Conservation (phyloP, 2,113 vertebrate species). For the Notothenia rossii region DNA sequence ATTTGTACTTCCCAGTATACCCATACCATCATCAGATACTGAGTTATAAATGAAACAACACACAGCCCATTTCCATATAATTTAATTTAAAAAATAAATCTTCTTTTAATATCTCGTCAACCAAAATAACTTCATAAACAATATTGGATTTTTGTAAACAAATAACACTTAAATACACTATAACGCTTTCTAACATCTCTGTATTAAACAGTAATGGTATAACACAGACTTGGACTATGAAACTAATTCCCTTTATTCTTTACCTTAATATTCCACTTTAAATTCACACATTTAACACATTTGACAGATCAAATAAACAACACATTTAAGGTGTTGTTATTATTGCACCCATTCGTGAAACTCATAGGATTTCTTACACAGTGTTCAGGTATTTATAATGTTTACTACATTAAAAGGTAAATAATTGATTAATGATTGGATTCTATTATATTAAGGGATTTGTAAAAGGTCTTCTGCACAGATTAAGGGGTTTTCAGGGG, state of each 20-base stretch:
- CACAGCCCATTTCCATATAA: slow-evolving; percentile 56
- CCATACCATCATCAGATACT: background rate
- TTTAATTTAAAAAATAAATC: slow-evolving; percentile 85
- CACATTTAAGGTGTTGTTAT: background rate
- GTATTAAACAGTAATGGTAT: slow-evolving; percentile 33
- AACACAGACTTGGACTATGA: slow-evolving; percentile 17
- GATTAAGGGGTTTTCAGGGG: background rate
- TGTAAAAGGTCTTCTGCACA: background rate
- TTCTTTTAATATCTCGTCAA: slow-evolving; percentile 70
- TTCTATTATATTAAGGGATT: background rate
- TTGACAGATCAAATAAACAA: background rate
- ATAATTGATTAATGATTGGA: background rate
- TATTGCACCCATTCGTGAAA: background rate
- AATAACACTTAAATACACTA: slow-evolving; percentile 69
- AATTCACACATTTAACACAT: background rate
- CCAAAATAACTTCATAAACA: slow-evolving; percentile 63
- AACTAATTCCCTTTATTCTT: background rate
- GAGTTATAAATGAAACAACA: background rate
- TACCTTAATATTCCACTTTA: background rate
- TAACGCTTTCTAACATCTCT: slow-evolving; percentile 50
- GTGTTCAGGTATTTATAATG: background rate
- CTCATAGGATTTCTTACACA: background rate
- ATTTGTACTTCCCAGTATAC: too few species aligned
- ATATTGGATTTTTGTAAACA: slow-evolving; percentile 66
- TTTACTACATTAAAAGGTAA: background rate